These are phyloP conservation scores for Campylomormyrus numenius DNA, from an alignment of 2,113 vertebrate species.

Conservation along the genomic window DNA sequence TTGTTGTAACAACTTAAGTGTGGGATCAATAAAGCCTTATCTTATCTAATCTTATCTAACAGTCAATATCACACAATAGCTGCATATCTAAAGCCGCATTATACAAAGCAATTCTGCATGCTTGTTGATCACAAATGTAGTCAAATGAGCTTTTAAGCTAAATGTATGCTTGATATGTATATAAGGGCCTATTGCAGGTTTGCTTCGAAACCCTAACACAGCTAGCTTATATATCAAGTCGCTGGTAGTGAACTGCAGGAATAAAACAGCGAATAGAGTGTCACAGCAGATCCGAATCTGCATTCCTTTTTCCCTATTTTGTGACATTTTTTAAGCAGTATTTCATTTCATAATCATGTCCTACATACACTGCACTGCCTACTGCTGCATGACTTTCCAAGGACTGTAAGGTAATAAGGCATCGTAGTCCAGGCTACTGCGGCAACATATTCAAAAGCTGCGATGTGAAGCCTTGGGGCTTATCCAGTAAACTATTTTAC, in stretches of 20 bases:
- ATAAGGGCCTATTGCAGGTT: background rate
- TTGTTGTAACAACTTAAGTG: too few species aligned
- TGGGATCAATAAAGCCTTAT: too few species aligned
- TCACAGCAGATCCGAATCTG: background rate
- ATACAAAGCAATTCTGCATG: background rate
- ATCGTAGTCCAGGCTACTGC: background rate
- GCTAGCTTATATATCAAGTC: background rate
- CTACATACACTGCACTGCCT: background rate
- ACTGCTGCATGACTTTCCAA: background rate
- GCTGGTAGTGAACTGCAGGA: background rate
- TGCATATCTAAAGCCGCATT: background rate
- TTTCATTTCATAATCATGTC: background rate
- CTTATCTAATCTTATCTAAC: background rate
- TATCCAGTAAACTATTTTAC: background rate
- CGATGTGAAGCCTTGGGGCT: background rate
- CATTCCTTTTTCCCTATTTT: background rate
- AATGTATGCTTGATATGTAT: background rate
- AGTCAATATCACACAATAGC: background rate
- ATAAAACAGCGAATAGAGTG: background rate
- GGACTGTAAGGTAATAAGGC: background rate
- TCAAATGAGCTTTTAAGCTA: background rate
- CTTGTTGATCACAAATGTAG: background rate
- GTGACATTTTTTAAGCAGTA: background rate
- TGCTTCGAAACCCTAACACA: background rate
- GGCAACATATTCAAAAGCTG: background rate